Evolutionary conservation across 2,888 invertebrate species (phyloP).

Genomic region (Choristoneura rosaceana): DNA sequence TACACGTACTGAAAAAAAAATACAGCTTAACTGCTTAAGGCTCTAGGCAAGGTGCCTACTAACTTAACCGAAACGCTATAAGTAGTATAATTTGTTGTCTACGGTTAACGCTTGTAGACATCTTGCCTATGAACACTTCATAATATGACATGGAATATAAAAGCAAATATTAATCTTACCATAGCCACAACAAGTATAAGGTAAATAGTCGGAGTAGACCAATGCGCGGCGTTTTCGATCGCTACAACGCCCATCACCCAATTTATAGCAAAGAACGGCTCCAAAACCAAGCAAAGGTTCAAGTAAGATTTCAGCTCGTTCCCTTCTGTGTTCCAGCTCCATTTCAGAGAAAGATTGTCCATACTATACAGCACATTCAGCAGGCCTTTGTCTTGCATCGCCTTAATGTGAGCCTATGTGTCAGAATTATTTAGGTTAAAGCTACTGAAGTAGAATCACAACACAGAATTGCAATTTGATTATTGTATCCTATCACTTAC

Average conservation of each 20-base stretch:
- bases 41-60: neutral
- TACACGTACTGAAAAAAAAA: slow-evolving; percentile 68
- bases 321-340: slow-evolving; percentile 80
- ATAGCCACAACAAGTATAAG: slow-evolving; percentile 84
- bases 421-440: neutral
- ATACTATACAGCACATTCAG: slow-evolving; percentile 71
- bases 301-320: slow-evolving; percentile 86
- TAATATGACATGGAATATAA: too few species aligned
- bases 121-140: too few species aligned
- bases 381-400: slow-evolving; percentile 67
- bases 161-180: slow-evolving; percentile 68
- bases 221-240: slow-evolving; percentile 88
- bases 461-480: too few species aligned
- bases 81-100: too few species aligned
- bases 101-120: too few species aligned
- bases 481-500: slow-evolving; percentile 51
- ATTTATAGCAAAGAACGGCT: slow-evolving; percentile 89
- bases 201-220: slow-evolving; percentile 86
- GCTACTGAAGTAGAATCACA: neutral
- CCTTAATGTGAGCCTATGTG: slow-evolving; percentile 54
- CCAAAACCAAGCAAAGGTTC: slow-evolving; percentile 87
- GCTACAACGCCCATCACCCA: slow-evolving; percentile 92
- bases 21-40: neutral
- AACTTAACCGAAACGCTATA: neutral
- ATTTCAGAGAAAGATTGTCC: slow-evolving; percentile 80